Evolutionary conservation across 2,797 vertebrate species (phyloP).

Genomic region (Eupleurogrammus muticus): DNA sequence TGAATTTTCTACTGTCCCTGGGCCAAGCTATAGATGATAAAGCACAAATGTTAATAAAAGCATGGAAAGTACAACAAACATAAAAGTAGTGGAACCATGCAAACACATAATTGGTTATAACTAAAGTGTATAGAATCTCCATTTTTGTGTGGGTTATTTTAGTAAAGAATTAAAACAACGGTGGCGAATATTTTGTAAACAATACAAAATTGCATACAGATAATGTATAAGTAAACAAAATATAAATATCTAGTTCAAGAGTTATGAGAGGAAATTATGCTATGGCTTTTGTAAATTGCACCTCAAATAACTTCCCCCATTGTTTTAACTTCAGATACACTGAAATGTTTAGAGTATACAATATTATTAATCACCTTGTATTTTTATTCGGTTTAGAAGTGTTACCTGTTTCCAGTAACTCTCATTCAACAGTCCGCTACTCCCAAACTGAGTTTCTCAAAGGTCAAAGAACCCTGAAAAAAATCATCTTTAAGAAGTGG

Average conservation of each 20-base stretch:
- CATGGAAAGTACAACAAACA: too few relatives aligned
- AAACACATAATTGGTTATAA: too few relatives aligned
- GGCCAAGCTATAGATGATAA: too few relatives aligned
- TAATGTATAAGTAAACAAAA: neutral
- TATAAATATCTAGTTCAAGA: neutral
- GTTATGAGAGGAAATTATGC: fast-evolving
- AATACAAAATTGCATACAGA: neutral
- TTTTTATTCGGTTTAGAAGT: neutral
- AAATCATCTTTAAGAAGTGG: neutral
- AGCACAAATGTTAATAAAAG: too few relatives aligned
- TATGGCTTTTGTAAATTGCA: neutral
- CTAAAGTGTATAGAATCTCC: too few relatives aligned
- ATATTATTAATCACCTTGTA: too few relatives aligned
- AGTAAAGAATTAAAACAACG: neutral
- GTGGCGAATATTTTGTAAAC: neutral
- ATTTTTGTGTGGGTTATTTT: too few relatives aligned
- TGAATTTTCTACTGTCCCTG: too few relatives aligned
- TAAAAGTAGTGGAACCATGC: too few relatives aligned
- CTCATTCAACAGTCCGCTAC: neutral
- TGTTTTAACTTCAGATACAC: neutral
- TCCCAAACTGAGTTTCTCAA: neutral
- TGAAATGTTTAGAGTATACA: neutral
- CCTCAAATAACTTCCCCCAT: neutral
- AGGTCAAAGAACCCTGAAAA: too few relatives aligned
- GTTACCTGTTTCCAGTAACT: neutral